Evolutionary conservation across 2,888 invertebrate genomes (phyloP), one percentile per base, ranked within the genome.

Genomic region (Idaea straminata): DNA sequence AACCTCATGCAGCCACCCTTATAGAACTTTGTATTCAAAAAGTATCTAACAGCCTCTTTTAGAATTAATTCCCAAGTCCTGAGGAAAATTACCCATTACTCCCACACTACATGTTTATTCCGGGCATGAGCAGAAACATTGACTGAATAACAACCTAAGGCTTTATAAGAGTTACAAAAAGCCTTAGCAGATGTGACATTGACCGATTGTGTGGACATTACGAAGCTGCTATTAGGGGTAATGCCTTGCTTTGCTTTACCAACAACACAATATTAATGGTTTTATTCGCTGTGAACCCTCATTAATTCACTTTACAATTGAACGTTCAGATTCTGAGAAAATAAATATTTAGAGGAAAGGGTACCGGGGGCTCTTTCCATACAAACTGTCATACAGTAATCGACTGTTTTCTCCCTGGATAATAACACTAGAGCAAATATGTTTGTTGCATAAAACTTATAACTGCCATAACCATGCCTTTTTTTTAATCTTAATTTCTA

Each of bases 181-280:
- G 85, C 82, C 80, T 75, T 78, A 75, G 75, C 71, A 80, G 82
- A 81, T 73, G 79, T 83, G 90, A 90, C 90, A 75, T 85, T 90
- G 90, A 90, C 84, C 84, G 90, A 90, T 90, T 80, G 81, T 87
- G 87, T 85, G 83, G 86, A 89, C 88, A 87, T 83, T 83, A 81
- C 81, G 71, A 72, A 74, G 73, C 70, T 74, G 79, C 85, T 88
- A 89, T 89, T 89, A 89, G 82, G 79, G 76, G 74, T 79, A 81
- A 70, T 83, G 84, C 82, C 83, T 83, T 86, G 83, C 82, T 83
- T 83, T 86, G 83, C 82, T 86, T 83, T 83, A 79, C 79, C 79
- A 75, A 72, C 79, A 75, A 72, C 71, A 70, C 77, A 76, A 82
- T 83, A 87, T 86, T 85, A 86, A 86, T 85, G 85, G 83, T 79